These are phyloP conservation scores for Enteromius fasciolatus DNA, from an alignment of 2,797 vertebrate species.

Conservation along the genomic window DNA sequence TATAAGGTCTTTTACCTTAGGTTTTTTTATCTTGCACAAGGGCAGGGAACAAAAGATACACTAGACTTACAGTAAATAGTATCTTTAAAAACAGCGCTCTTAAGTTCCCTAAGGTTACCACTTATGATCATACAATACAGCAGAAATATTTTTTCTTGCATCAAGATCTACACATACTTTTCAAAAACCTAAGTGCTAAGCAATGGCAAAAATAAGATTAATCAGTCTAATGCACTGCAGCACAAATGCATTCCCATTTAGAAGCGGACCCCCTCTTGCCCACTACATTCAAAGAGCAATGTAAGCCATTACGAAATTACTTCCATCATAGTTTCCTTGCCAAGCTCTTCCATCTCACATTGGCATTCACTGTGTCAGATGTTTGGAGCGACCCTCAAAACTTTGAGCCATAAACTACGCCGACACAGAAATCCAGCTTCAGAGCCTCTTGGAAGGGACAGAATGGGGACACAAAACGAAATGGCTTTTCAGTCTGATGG, in stretches of 20 bases:
- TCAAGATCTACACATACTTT: conserved; percentile 28
- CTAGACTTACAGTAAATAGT: not conserved
- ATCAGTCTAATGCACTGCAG: conserved; percentile 66
- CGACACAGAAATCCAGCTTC: conserved; percentile 34
- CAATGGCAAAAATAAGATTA: conserved; percentile 54
- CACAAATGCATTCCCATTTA: conserved; percentile 63
- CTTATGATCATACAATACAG: not conserved
- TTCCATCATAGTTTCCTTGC: conserved; percentile 53
- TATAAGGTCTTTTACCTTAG: not conserved
- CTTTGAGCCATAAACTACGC: conserved; percentile 41
- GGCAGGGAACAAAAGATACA: not conserved
- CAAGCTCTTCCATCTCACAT: conserved; percentile 46
- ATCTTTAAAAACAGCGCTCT: not conserved
- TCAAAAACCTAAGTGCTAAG: conserved; percentile 49
- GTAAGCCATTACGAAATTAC: conserved; percentile 64
- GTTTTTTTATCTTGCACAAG: conserved; percentile 3
- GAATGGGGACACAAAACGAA: conserved; percentile 44
- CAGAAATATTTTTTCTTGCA: not conserved
- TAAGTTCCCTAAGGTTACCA: not conserved
- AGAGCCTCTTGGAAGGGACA: conserved; percentile 49
- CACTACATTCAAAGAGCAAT: conserved; percentile 59
- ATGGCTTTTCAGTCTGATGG: conserved; percentile 38
- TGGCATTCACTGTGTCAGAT: conserved; percentile 49
- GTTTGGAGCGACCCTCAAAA: conserved; percentile 45
- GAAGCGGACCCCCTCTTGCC: conserved; percentile 50